phyloP scores from a whole-genome alignment of 2,113 vertebrate species.

The Chlorodrepanis virens region DNA sequence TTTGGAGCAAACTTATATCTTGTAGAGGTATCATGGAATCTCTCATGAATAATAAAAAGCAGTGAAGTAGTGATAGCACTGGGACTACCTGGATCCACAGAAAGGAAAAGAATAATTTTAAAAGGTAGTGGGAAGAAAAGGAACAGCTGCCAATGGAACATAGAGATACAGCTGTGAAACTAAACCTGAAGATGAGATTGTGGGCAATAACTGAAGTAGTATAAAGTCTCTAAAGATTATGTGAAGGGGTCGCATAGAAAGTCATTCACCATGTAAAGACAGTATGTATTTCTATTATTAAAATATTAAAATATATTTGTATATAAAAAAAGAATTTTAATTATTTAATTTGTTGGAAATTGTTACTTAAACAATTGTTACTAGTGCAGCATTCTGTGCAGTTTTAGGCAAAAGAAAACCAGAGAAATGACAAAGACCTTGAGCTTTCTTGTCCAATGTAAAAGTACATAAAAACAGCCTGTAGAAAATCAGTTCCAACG shows the following conservation, averaged over 20 bases:
- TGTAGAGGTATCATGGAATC: not conserved
- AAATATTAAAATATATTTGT: not conserved
- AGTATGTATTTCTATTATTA: not conserved
- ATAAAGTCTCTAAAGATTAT: not conserved
- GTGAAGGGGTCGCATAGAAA: not conserved
- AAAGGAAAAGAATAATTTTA: not conserved
- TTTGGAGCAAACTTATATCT: not conserved
- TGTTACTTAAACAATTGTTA: not conserved
- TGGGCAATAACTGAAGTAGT: not conserved
- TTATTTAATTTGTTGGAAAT: not conserved
- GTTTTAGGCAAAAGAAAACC: not conserved
- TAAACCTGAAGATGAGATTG: not conserved
- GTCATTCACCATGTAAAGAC: not conserved
- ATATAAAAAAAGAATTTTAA: not conserved
- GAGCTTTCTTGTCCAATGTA: not conserved
- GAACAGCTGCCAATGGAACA: not conserved
- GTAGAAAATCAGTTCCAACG: not conserved
- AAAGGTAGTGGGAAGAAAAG: not conserved
- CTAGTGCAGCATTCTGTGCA: not conserved
- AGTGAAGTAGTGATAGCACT: not conserved
- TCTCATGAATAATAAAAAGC: not conserved
- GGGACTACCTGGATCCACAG: not conserved
- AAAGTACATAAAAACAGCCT: not conserved
- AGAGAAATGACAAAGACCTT: not conserved
- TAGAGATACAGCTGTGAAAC: not conserved